These are phyloP conservation scores for Alauda arvensis DNA, from an alignment of 2,797 vertebrate genomes.

Conservation along the genomic window DNA sequence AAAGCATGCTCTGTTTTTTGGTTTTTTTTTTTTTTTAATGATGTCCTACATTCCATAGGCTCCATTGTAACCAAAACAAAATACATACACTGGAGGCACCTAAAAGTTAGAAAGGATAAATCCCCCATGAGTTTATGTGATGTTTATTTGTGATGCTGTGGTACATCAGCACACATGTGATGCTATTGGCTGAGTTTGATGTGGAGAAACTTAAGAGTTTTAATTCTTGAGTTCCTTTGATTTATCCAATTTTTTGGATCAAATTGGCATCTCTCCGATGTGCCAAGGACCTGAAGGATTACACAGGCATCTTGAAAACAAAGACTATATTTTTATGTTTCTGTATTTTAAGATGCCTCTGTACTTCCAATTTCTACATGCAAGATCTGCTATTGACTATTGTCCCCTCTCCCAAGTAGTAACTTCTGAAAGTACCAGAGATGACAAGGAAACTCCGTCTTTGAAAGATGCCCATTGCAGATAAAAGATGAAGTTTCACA, in stretches of 20 bases:
- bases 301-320: neutral
- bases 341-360: neutral
- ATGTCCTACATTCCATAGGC: neutral
- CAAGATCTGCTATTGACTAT: neutral
- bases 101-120: neutral
- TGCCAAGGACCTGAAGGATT: neutral
- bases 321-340: neutral
- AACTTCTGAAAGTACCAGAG: neutral
- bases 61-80: neutral
- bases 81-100: neutral
- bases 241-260: neutral
- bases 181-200: neutral
- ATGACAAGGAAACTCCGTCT: neutral
- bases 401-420: neutral
- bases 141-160: neutral
- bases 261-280: neutral
- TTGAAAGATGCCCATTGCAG: neutral
- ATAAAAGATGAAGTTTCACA: neutral
- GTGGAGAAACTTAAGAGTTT: neutral
- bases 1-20: rapidly evolving
- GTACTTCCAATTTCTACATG: neutral
- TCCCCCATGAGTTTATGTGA: neutral
- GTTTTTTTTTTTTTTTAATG: neutral
- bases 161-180: neutral
- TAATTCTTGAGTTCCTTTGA: neutral